Conservation (phyloP, 2,888 invertebrate species). For the Cremastobaeus sp. region DNA sequence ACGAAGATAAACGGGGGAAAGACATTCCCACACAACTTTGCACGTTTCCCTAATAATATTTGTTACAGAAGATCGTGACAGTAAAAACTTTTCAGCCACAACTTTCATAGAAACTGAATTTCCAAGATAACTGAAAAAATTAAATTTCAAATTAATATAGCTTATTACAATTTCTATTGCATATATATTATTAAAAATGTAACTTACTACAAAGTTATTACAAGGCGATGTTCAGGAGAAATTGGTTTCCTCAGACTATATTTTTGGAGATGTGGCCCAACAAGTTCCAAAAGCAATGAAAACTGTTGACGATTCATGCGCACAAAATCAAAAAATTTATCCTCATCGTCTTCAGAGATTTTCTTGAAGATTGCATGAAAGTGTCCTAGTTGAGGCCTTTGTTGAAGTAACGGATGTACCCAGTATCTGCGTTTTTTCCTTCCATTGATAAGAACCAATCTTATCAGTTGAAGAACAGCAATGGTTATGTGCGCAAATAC, state of each 20-base stretch:
- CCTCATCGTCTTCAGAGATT: neutral
- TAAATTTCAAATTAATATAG: too few relatives aligned
- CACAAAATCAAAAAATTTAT: neutral
- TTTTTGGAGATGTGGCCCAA: neutral
- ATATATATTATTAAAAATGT: too few relatives aligned
- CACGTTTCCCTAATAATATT: constrained; percentile 15
- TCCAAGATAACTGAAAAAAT: too few relatives aligned
- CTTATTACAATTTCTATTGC: too few relatives aligned
- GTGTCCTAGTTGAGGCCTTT: neutral
- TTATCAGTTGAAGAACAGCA: too few relatives aligned
- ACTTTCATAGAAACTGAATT: too few relatives aligned
- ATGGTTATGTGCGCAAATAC: neutral
- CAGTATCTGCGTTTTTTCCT: neutral
- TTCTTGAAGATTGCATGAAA: neutral
- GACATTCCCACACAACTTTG: neutral
- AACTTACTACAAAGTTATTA: constrained; percentile 1
- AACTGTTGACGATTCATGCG: neutral
- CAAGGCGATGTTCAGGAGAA: neutral
- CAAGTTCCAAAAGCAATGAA: neutral
- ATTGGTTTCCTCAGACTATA: neutral
- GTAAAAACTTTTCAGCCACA: too few relatives aligned
- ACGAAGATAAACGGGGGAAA: neutral
- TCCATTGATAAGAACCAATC: neutral
- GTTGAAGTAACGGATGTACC: neutral
- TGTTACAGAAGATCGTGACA: too few relatives aligned